These are phyloP conservation scores for Zhuqinia jingwanae DNA, from an alignment of 2,888 invertebrate species.

Conservation along the genomic window DNA sequence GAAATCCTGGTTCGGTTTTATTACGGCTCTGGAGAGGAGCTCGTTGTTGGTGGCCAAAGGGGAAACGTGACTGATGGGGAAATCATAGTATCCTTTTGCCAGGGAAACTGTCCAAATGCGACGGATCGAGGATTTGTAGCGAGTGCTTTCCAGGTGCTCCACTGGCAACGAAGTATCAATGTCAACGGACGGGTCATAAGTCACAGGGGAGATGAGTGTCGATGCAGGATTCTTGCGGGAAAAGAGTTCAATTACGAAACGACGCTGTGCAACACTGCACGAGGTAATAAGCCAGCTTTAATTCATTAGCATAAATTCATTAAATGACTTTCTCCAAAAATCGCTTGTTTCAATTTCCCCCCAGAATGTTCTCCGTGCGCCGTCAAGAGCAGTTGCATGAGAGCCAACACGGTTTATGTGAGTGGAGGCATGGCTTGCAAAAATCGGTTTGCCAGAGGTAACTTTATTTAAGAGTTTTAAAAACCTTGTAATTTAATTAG, in stretches of 20 bases:
- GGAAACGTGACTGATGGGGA: neutral
- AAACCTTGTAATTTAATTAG: no score
- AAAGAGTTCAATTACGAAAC: neutral
- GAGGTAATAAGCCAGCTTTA: no score
- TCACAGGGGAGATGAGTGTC: constrained; percentile 5
- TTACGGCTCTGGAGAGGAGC: neutral
- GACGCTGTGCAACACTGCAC: neutral
- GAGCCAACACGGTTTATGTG: neutral
- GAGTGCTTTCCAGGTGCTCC: neutral
- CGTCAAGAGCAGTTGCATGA: neutral
- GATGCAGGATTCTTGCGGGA: neutral
- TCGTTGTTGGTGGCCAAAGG: neutral
- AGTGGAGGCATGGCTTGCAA: neutral
- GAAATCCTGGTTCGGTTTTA: neutral
- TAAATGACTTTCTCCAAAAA: no score
- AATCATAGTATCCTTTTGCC: neutral
- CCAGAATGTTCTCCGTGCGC: neutral
- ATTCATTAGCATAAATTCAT: no score
- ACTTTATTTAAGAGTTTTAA: no score
- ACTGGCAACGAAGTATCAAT: neutral
- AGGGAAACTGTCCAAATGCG: neutral
- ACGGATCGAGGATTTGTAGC: neutral
- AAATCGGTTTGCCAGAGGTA: neutral
- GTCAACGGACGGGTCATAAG: neutral
- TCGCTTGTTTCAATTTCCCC: no score